Evolutionary conservation across 2,888 invertebrate genomes (phyloP).

Genomic region (Campopleginae sp.): DNA sequence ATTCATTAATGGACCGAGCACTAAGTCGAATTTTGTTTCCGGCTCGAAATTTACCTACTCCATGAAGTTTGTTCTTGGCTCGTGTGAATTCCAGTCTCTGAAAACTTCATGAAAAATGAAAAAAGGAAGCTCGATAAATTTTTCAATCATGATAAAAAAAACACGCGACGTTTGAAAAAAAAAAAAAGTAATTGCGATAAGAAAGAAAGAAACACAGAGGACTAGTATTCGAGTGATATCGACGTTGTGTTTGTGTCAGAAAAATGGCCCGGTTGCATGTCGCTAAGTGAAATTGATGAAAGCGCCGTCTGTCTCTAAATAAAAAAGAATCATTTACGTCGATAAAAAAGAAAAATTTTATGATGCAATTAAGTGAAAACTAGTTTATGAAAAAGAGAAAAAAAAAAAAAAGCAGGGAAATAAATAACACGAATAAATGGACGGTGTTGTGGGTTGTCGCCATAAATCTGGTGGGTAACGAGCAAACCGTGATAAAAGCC

Average conservation of each 20-base stretch:
- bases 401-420: no score
- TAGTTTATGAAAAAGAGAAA: neutral
- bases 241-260: neutral
- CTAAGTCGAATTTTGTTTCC: neutral
- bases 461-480: conserved; percentile 5
- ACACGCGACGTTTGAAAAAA: neutral
- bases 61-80: neutral
- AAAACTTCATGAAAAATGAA: neutral
- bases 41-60: neutral
- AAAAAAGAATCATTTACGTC: neutral
- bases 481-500: conserved; percentile 34
- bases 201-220: neutral
- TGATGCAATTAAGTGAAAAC: neutral
- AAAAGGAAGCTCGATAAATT: neutral
- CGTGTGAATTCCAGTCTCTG: neutral
- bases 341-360: neutral
- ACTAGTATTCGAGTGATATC: neutral
- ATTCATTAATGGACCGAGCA: neutral
- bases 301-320: neutral
- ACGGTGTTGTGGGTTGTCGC: conserved; percentile 18
- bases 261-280: neutral
- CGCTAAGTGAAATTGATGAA: neutral
- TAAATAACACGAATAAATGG: conserved; percentile 1
- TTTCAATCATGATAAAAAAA: neutral
- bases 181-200: neutral